Conservation (phyloP, 1,140 invertebrate genomes). For the Hyposmocoma kahamanoa region DNA sequence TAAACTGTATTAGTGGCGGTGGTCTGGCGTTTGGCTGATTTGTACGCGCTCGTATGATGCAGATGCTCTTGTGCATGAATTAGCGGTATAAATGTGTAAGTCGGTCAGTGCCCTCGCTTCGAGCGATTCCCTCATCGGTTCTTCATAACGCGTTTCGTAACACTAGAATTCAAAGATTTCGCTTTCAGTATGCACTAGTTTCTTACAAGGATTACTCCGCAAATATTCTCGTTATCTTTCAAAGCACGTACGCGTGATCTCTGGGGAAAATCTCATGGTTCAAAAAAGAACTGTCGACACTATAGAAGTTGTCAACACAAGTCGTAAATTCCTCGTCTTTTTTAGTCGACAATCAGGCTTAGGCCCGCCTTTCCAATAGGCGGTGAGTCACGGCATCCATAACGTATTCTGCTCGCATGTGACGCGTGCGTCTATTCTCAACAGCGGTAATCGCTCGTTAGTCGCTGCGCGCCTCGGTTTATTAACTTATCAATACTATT, state of each 20-base stretch:
- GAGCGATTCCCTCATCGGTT: constrained; percentile 51
- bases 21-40: constrained; percentile 32
- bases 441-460: constrained; percentile 43
- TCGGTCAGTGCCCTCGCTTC: constrained; percentile 60
- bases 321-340: constrained; percentile 45
- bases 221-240: constrained; percentile 30
- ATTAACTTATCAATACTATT: constrained; percentile 73
- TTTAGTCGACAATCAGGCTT: constrained; percentile 32
- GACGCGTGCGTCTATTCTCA: constrained; percentile 26
- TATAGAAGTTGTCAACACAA: constrained; percentile 34
- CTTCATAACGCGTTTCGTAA: constrained; percentile 45
- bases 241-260: constrained; percentile 16
- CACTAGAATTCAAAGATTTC: constrained; percentile 46
- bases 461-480: constrained; percentile 54
- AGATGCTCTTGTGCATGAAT: constrained; percentile 60
- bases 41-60: constrained; percentile 43
- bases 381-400: constrained; percentile 48
- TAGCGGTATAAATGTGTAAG: constrained; percentile 63
- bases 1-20: constrained; percentile 37
- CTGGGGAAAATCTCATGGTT: constrained; percentile 10
- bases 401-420: constrained; percentile 42
- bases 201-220: constrained; percentile 23
- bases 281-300: constrained; percentile 31
- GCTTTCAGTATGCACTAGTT: constrained; percentile 37
- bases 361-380: constrained; percentile 22